Base-by-base conservation (phyloP, 2,888 invertebrate species). In the Trachelus troglodyta region DNA sequence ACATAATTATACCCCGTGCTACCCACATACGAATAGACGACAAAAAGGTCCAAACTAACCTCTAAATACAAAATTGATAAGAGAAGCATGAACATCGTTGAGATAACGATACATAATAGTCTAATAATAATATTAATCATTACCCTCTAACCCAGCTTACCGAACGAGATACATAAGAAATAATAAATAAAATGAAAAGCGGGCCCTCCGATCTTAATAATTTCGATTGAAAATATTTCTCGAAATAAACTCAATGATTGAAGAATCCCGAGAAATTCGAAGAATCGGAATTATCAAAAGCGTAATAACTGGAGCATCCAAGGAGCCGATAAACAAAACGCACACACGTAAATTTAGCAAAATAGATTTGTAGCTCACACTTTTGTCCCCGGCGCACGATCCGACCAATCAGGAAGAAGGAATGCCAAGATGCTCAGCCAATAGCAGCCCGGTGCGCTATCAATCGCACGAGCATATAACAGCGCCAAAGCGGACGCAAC, bases 381-480 rank as follows among this genome's bases (percentile, higher is more conserved):
- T 1, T 56, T 23, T 56, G 23, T 56, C 23, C 56, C 2, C 56
- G 9, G 56, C 56, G 15, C 1, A 56, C 56, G 0, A 23, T 0
- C 23, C 34, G 56, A 31, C 73, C 75, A 76, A 78, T 78, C 75
- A 69, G 75, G 30, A 69, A 73, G 73, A 73, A 73, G 75, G 31
- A 76, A 69, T 31, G 75, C 76, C 68, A 76, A 78, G 68, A 12
- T 76, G n/a, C 68, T 68, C 73, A 35, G 30, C 78, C 78, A 78
- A 78, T 75, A 11, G 35, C 34, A n/a, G 78, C 11, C 40, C 34
- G 40, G 76, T 56, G 73, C 73, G 75, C 73, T 78, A 78, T 78
- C 78, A 78, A 78, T 78, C 69, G 31, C 11, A 40, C 34, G 75
- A 68, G 78, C 78, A 78, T 78, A 78, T 78, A 78, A 78, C 56